Base-by-base conservation (phyloP, 2,888 invertebrate genomes). In the Altica lythri region DNA sequence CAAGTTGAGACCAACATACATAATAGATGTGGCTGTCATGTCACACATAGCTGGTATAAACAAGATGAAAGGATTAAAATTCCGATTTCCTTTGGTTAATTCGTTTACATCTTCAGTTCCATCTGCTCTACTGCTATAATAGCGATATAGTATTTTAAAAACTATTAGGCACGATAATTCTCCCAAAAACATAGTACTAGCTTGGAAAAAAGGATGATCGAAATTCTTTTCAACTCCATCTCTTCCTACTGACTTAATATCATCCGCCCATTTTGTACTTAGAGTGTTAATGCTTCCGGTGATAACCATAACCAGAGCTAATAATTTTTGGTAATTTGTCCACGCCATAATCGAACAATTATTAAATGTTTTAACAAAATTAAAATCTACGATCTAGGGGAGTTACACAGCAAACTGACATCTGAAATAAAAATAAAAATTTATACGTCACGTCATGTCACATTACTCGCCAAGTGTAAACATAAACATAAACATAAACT, bases 181-280 rank as follows among this genome's bases (percentile, higher is more conserved):
- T 3, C 96, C 96, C 3, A 95, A 69, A 72, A 97, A 97, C 96
- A 97, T 96, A 40, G 68, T 67, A 6, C 85, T 81, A 0, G 95
- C 90, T 81, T 95, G 89, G 61, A 95, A 80, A 73, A 94, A 94
- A 1, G 96, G 96, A 80, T 97, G 96, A 68, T 90, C 83, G 74
- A 96, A 97, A 2, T 72, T 63, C 85, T 92, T 79, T 37, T 76
- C 67, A 1, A 85, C 86, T 1, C 86, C 88, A 80, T 88, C 88
- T 19, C 83, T 81, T 12, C 89, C 89, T 53, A 79, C 76, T 0
- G 89, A 82, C 47, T 79, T 67, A 64, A 89, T 79, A 46, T 78
- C 81, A 76, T 94, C 94, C 2, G 92, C 91, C 90, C 93, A 96
- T 79, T 92, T 92, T 38, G 91, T 90, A 61, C 89, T 88, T 30